These are phyloP conservation scores for Glyptemys insculpta DNA, from an alignment of 2,797 vertebrate genomes.

Conservation along the genomic window DNA sequence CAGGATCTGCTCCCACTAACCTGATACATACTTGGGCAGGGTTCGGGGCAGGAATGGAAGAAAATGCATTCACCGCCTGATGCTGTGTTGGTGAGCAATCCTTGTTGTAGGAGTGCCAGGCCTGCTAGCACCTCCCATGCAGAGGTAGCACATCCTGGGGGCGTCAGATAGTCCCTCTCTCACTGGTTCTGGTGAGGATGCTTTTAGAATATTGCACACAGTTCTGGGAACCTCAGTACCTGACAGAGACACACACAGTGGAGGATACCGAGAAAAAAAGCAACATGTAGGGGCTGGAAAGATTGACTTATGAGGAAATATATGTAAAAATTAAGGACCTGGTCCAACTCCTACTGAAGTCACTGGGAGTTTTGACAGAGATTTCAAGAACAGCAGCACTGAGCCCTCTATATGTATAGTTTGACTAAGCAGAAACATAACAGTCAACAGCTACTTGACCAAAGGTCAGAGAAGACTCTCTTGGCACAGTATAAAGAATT, in stretches of 20 bases:
- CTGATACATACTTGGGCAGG: background rate
- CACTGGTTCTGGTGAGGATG: background rate
- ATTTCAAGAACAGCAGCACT: background rate
- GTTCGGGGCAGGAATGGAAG: background rate
- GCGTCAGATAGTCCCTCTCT: no score
- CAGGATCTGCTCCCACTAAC: background rate
- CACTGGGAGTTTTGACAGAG: background rate
- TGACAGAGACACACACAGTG: background rate
- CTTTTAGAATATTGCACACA: background rate
- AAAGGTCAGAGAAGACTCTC: background rate
- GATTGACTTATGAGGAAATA: background rate
- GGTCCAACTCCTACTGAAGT: background rate
- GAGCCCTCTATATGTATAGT: fast-evolving
- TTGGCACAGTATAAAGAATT: background rate
- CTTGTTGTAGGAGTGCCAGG: background rate
- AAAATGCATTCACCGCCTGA: background rate
- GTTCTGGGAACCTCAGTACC: background rate
- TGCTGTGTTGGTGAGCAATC: background rate
- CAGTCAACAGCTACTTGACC: background rate
- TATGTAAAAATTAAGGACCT: background rate
- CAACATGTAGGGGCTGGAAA: background rate
- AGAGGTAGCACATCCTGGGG: background rate
- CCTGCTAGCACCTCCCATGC: background rate
- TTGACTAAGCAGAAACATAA: background rate
- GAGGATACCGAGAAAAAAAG: background rate